A percentile compares a stretch with the other conserved stretches of the same genome.
Conservation (phyloP, 2,797 vertebrate genomes). For the Vespertilio murinus region DNA sequence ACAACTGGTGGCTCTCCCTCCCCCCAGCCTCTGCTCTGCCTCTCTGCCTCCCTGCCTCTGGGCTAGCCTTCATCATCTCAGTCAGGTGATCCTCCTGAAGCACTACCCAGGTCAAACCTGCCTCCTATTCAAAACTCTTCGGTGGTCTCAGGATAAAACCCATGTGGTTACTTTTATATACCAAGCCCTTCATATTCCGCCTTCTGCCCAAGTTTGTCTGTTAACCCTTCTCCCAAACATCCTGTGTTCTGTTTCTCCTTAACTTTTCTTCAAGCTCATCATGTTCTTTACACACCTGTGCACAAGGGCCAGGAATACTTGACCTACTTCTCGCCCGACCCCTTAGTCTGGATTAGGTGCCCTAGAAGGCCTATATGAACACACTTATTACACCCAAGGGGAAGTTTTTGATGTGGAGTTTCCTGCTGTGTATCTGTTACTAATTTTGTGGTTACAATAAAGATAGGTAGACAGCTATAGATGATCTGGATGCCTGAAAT, state of each 20-base stretch:
- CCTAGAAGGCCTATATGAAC: not conserved
- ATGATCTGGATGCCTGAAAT: not conserved
- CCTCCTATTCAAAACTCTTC: not conserved
- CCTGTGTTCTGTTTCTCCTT: not conserved
- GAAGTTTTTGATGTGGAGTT: not conserved
- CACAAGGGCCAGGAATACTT: not conserved
- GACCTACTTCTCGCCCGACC: not conserved
- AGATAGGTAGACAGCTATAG: not conserved
- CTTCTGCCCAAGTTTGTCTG: not conserved
- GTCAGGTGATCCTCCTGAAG: not conserved
- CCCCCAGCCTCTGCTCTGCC: not conserved
- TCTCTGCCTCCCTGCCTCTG: not conserved
- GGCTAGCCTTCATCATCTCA: not conserved
- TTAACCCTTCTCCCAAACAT: not conserved
- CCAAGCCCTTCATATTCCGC: not conserved
- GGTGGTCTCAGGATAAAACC: not conserved
- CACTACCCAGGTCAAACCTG: not conserved
- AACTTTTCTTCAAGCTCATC: not conserved
- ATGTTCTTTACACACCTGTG: not conserved
- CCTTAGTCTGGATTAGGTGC: not conserved
- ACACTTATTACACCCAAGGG: not conserved
- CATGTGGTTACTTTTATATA: not conserved
- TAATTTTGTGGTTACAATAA: not conserved
- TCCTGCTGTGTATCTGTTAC: not conserved
- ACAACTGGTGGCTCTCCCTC: not conserved